phyloP scores from a whole-genome alignment of 2,113 vertebrate genomes.

The Argyrosomus japonicus region DNA sequence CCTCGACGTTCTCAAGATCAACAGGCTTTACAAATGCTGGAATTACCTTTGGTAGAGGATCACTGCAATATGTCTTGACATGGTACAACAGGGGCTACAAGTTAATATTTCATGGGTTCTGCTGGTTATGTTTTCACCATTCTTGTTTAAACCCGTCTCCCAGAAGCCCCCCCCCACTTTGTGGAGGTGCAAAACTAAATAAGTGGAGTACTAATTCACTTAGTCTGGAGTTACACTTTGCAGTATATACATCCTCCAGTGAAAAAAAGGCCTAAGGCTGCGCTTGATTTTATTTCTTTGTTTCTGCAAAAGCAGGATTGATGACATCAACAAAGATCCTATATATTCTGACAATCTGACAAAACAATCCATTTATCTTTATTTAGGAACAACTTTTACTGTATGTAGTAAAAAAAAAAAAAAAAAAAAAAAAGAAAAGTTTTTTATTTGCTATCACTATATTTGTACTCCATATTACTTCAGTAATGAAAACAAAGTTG shows the following conservation, averaged over 20 bases:
- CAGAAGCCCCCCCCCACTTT: neutral
- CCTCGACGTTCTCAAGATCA: slow-evolving; percentile 65
- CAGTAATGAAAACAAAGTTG: slow-evolving; percentile 21
- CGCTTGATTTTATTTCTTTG: neutral
- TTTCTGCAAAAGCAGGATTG: neutral
- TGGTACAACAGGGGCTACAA: neutral
- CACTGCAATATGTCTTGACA: neutral
- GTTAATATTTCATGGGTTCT: neutral
- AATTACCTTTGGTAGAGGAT: rapidly evolving
- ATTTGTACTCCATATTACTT: neutral
- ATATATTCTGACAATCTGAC: neutral
- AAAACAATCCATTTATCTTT: neutral
- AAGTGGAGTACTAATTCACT: neutral
- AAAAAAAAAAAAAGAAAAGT: too few species aligned
- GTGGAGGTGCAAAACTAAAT: neutral
- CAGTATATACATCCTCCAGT: neutral
- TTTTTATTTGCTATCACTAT: neutral
- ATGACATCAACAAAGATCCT: neutral
- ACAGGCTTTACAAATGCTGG: slow-evolving; percentile 71
- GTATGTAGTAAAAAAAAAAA: neutral
- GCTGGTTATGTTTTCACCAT: neutral
- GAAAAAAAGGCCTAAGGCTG: neutral
- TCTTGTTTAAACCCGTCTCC: neutral
- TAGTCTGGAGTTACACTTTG: neutral
- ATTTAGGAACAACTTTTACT: neutral